Evolutionary conservation across 2,888 invertebrate species (phyloP), one percentile per base, ranked within the genome.

Genomic region (Phortica magna): DNA sequence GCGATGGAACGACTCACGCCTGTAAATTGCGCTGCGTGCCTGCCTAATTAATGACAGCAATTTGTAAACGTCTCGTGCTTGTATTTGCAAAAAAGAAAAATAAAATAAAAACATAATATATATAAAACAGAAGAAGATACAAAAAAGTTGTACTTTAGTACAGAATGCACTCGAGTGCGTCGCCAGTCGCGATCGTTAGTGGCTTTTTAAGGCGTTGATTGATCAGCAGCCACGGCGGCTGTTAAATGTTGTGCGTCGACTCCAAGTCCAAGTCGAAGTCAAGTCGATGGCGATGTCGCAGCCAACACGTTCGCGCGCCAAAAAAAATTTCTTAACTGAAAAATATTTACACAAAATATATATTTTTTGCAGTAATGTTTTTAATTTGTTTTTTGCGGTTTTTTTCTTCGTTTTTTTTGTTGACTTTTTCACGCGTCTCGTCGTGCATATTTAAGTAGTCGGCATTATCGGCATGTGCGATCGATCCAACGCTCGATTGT

Each of bases 1-100:
- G 6, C 59, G 59, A 61, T 31, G 64, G 2, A 64, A 12, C 17
- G 22, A 41, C 55, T 71, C 42, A 71, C 41, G 41, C 70, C 70
- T 55, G 55, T 31, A 71, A 71, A 71, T 74, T 74, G 75, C 78
- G 80, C 83, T 84, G 84, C 82, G 85, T 85, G 83, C 84, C 82
- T 82, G 88, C 84, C 85, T 86, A 89, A 90, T 90, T 90, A 90
- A 90, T 90, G 87, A 84, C 84, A 81, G 88, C 83, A 85, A 90
- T 90, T 90, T 90, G 88, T 90, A 88, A 88, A 89, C 88, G 90
- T 90, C 90, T 83, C 80, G 81, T 17, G 82, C 81, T 80, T 82
- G 81, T 88, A 89, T 88, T 87, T 87, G 89, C 82, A 85, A 79
- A 83, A 88, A 83, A 61, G 64, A 64, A 55, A 71, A 48, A 48